Evolutionary conservation across 2,888 invertebrate genomes (phyloP), one percentile per base, ranked within the genome.

Genomic region (Tethea ocularis): DNA sequence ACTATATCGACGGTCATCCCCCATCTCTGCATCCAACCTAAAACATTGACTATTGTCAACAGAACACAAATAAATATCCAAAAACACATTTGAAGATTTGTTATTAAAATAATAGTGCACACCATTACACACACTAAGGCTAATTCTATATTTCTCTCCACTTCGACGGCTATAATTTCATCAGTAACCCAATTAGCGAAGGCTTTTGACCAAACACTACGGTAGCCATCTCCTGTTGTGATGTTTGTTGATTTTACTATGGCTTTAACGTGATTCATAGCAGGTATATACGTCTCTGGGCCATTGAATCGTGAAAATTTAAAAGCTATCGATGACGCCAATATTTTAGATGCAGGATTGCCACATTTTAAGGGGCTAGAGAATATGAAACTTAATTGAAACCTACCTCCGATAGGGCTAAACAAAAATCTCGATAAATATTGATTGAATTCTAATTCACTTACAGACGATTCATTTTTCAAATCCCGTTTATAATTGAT

Each of bases 1-100:
- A 96, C 96, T 57, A 97, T 95, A 81, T 97, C 97, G 46, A 97
- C 96, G 3, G 97, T 96, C 80, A 97, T 92, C 5, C 96, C 96
- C 97, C 97, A 97, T 67, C 95, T 94, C 78, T 96, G 95, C 96
- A 97, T 96, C 79, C 95, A 95, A 1, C 97, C 97, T 70, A 95
- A 94, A 13, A 96, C 96, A 75, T 96, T 95, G 0, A 95, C 92
- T 84, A 97, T 93, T 1, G 97, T 97, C 67, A 97, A 86, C 41
- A 96, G 83, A 17, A 96, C 96, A 77, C 96, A 96, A 23, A 95
- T 80, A 72, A 97, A 95, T 74, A 97, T 96, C 95, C 97, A 96
- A 60, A 96, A 90, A 84, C 97, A 97, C 69, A 96, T 96, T 82
- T 96, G 95, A 15, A 96, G 78, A 84, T 97, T 96, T 10, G 96